Evolutionary conservation across 2,888 invertebrate genomes (phyloP), one percentile per base, ranked within the genome.

Genomic region (Coleophora deauratella): DNA sequence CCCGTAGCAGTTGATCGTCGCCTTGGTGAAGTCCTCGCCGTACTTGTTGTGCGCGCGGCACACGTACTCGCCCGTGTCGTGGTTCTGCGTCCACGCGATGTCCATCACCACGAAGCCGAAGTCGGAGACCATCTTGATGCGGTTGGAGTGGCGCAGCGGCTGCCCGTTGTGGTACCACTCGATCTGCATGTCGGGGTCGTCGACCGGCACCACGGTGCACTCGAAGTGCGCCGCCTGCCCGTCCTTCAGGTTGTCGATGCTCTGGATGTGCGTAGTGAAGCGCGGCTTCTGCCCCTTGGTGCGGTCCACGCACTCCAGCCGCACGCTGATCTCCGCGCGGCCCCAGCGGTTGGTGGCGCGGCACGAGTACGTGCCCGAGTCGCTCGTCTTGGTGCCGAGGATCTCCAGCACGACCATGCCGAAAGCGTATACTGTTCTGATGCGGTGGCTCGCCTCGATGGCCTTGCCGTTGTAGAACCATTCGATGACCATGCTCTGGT

Each of bases 371-470:
- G 89, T 91, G 33, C 98, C 98, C 21, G 95, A 92, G 74, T 99
- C 99, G 69, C 94, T 93, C 44, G 93, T 93, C 68, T 96, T 96
- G 1, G 96, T 96, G 47, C 98, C 98, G 13, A 96, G 88, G 55
- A 99, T 95, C 87, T 99, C 99, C 33, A 99, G 88, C 34, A 98
- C 96, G 14, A 98, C 97, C 91, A 97, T 97, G 41, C 99, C 99
- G 71, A 99, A 98, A 11, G 98, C 98, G 68, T 98, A 95, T 10
- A 97, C 96, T 9, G 98, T 98, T 65, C 96, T 89, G 46, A 93
- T 93, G 49, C 98, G 91, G 69, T 97, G 96, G 73, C 95, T 94
- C 33, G 95, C 95, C 69, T 94, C 93, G 46, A 96, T 87, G 1
- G 93, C 87, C 71, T 96, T 93, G 27, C 94, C 96, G 72, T 99